Base-by-base conservation (phyloP, 2,797 vertebrate species). In the Xiphophorus birchmanni region DNA sequence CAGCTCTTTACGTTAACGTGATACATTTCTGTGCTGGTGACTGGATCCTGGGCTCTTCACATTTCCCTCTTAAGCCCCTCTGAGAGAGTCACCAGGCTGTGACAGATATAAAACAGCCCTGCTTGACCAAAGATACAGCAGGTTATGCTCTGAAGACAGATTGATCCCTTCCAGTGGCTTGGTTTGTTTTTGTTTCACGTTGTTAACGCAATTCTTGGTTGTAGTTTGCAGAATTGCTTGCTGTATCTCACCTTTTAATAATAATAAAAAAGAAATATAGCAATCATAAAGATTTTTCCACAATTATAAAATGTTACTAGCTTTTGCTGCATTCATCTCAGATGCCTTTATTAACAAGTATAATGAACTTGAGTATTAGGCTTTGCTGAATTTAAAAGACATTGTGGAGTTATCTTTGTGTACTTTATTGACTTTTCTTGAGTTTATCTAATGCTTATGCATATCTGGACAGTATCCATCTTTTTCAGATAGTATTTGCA, bases 1-100 rank as follows among this genome's bases (percentile, higher is more conserved):
- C 84, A 40, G 73, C 76, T 83, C 82, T 87, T 90, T 73, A 77
- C 87, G 84, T 78, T 72, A 32, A 80, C 78, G 84, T 91, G 92
- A 44, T 69, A 87, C 82, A 92, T 91, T 91, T 91, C 82, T 87
- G 26, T 56, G 52, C 48, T 88, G 81, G 73, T 79, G 65, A 75
- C 50, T 86, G 74, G n/a, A 79, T 81, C 73, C 29, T 74, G 73
- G 75, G 18, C 32, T 73, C 74, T n/a, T 73, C 32, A 37, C 75
- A 73, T 44, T 37, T 56, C 50, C 71, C 44, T 37, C 29, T 54
- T 76, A 47, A 79, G 74, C 60, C 69, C 11, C 71, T 56, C 56
- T 26, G 73, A 54, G 69, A 65, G 69, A n/a, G 26, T 82, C 9
- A 45, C 72, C 63, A 80, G 65, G 35, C 54, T 79, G 74, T 35